Conservation (phyloP, 2,113 vertebrate genomes). For the Hystrix brachyura region DNA sequence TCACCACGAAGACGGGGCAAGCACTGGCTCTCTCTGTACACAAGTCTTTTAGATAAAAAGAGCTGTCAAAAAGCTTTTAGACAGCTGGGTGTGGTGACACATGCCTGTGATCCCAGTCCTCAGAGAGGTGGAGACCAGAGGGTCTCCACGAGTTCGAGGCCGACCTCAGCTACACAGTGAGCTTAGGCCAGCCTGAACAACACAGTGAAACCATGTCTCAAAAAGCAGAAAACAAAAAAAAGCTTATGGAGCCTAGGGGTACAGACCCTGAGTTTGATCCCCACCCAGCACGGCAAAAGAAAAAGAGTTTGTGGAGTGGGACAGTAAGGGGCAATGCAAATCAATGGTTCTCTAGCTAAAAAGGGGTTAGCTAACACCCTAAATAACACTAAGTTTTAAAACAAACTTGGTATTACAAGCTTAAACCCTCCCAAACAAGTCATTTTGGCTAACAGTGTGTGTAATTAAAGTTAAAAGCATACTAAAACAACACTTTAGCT, state of each 20-base stretch:
- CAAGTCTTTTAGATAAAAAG: background rate
- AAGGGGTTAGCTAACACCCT: background rate
- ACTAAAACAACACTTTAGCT: conserved; percentile 72
- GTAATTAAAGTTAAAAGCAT: conserved; percentile 80
- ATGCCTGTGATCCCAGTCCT: background rate
- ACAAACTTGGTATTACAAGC: conserved; percentile 63
- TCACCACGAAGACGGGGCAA: background rate
- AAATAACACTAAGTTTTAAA: conserved; percentile 42
- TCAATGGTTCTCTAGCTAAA: background rate
- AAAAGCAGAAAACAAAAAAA: background rate
- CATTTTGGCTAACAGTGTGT: conserved; percentile 45
- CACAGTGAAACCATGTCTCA: background rate
- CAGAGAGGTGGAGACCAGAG: background rate
- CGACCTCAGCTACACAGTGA: background rate
- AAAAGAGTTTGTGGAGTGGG: background rate
- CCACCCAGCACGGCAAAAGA: background rate
- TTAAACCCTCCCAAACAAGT: conserved; percentile 73
- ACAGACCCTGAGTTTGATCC: background rate
- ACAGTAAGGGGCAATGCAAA: background rate
- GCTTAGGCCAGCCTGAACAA: background rate
- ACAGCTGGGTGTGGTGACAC: background rate
- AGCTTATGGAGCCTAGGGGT: background rate
- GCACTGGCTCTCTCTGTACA: background rate
- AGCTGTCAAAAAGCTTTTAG: background rate
- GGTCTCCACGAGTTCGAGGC: background rate